These are phyloP conservation scores for Oceanites oceanicus DNA, from an alignment of 2,113 vertebrate genomes.

Conservation along the genomic window DNA sequence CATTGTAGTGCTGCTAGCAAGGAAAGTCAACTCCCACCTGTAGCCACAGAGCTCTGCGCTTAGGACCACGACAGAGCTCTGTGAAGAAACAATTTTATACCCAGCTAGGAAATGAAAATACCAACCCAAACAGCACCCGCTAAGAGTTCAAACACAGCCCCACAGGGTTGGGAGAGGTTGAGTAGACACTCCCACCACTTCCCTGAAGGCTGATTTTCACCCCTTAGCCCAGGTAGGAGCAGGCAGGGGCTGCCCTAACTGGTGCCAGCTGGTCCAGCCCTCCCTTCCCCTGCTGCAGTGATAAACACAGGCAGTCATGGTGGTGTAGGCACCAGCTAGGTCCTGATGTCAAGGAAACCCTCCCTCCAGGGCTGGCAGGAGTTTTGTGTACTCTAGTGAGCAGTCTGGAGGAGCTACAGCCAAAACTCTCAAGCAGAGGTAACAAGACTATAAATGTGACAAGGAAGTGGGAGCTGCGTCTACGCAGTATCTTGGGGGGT, in stretches of 20 bases:
- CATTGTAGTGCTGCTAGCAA: neutral
- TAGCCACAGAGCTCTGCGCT: neutral
- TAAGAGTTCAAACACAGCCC: neutral
- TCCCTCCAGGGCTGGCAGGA: neutral
- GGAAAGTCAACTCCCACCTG: neutral
- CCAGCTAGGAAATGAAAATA: neutral
- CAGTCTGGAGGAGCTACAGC: neutral
- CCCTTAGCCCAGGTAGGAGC: neutral
- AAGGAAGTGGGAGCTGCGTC: neutral
- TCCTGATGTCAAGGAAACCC: neutral
- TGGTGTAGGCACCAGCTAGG: neutral
- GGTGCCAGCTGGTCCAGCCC: neutral
- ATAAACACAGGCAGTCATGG: neutral
- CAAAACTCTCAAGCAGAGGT: neutral
- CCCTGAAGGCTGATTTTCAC: neutral
- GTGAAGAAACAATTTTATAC: neutral
- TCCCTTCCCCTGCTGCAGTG: neutral
- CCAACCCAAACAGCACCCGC: neutral
- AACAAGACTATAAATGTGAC: neutral
- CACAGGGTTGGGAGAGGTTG: neutral
- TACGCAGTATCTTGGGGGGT: accelerated
- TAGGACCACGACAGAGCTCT: neutral
- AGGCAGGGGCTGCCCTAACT: neutral
- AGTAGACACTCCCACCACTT: neutral
- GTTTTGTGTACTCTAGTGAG: neutral